Base-by-base conservation (phyloP, 2,888 invertebrate genomes). In the Anarsia innoxiella region DNA sequence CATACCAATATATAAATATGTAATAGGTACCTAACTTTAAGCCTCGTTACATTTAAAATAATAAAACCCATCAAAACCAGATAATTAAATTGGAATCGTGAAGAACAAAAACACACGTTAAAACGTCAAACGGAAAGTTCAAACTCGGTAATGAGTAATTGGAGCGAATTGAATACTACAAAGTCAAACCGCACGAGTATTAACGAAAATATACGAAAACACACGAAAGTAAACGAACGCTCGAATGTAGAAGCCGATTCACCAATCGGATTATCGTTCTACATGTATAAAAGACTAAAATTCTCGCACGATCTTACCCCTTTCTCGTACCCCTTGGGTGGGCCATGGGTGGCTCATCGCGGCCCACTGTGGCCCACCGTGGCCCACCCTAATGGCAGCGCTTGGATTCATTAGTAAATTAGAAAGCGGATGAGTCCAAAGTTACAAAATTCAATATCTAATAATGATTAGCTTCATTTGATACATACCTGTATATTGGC, bases 321-420 rank as follows among this genome's bases (percentile, higher is more conserved):
- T 75, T 76, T 61, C 60, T 58, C 53, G 54, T 56, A 52, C 40
- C 39, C 41, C 37, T 43, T 38, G 50, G 44, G 48, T 29, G 9
- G 25, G 30, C n/a, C n/a, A n/a, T n/a, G 34, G 46, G 39, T 31
- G 42, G n/a, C n/a, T n/a, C n/a, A n/a, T n/a, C n/a, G n/a, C n/a
- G n/a, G n/a, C n/a, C n/a, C n/a, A n/a, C n/a, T n/a, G n/a, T n/a
- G n/a, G n/a, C n/a, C n/a, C n/a, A 41, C 12, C 39, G 39, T 37
- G 37, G 53, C 59, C 62, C 63, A 56, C 62, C 68, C 70, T 79
- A 79, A 82, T 82, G 78, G 82, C 75, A 75, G 71, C 77, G 80
- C 82, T 78, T 80, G 79, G 85, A 80, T 85, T 85, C 85, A 85
- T 85, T 86, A 86, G 85, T 79, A 86, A 85, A 85, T 86, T 85